Evolutionary conservation across 2,888 invertebrate genomes (phyloP).

Genomic region (Myopa tessellatipennis): DNA sequence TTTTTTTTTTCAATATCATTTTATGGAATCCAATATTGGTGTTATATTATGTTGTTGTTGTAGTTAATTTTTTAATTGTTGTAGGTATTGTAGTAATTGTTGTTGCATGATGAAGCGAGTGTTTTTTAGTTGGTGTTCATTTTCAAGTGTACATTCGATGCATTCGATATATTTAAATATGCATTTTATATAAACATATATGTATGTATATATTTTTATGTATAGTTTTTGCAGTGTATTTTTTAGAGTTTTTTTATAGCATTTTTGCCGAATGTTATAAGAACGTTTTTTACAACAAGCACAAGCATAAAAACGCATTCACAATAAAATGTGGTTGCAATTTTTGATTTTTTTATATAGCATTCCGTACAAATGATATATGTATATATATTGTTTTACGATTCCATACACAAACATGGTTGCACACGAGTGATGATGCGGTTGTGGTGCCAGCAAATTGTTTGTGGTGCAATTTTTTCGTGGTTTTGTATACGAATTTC

Average conservation of each 20-base stretch:
- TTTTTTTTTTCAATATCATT: constrained; percentile 22
- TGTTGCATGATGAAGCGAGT: constrained; percentile 19
- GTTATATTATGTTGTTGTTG: constrained; percentile 5
- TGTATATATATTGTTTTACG: background rate
- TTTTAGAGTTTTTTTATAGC: background rate
- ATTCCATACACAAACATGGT: constrained; percentile 33
- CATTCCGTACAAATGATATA: constrained; percentile 29
- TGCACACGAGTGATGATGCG: constrained; percentile 1
- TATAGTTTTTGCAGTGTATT: constrained; percentile 27
- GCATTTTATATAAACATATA: constrained; percentile 3
- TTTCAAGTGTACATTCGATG: background rate
- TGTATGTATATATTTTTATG: background rate
- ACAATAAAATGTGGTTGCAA: constrained; percentile 43
- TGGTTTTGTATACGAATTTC: constrained; percentile 41
- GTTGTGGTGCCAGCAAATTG: constrained; percentile 22
- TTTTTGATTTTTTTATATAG: constrained; percentile 44
- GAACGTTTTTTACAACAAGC: constrained; percentile 29
- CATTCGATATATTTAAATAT: background rate
- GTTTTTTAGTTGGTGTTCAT: background rate
- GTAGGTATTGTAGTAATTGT: constrained; percentile 33
- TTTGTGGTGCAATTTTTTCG: constrained; percentile 13
- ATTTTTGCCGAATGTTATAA: background rate
- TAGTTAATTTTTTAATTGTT: constrained; percentile 32
- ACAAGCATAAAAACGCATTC: constrained; percentile 38
- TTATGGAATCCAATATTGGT: background rate